A percentile compares a stretch with the other conserved stretches of the same genome.
phyloP scores from a whole-genome alignment of 2,797 vertebrate genomes.

The Ceyx erithaca region DNA sequence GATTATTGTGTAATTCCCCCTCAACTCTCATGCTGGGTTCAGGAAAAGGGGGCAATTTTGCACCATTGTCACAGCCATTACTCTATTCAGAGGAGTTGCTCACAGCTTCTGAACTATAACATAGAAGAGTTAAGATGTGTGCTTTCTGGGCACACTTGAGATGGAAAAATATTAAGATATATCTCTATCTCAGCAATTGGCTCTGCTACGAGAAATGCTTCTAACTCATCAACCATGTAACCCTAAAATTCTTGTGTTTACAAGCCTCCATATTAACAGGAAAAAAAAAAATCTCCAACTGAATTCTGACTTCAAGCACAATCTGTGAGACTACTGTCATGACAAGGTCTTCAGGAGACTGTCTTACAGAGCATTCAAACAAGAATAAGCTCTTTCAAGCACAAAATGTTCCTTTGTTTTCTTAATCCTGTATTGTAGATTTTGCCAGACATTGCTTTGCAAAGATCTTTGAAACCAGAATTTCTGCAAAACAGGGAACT shows the following conservation, averaged over 20 bases:
- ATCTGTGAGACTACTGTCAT: not conserved
- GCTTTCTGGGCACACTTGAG: not conserved
- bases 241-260: not conserved
- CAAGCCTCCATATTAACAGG: not conserved
- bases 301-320: not conserved
- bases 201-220: not conserved
- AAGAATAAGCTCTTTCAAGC: not conserved
- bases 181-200: not conserved
- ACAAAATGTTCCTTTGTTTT: not conserved
- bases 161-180: not conserved
- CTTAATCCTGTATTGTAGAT: not conserved
- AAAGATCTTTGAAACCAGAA: not conserved
- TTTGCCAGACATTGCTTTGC: not conserved
- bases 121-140: not conserved
- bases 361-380: not conserved
- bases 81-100: not conserved
- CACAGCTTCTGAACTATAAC: not conserved
- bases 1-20: not conserved
- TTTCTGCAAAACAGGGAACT: not conserved
- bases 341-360: not conserved
- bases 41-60: not conserved
- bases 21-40: not conserved
- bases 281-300: not conserved
- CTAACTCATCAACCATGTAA: not conserved
- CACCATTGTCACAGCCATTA: not conserved